phyloP scores from a whole-genome alignment of 2,888 invertebrate genomes.

The Itoplectis maculator region DNA sequence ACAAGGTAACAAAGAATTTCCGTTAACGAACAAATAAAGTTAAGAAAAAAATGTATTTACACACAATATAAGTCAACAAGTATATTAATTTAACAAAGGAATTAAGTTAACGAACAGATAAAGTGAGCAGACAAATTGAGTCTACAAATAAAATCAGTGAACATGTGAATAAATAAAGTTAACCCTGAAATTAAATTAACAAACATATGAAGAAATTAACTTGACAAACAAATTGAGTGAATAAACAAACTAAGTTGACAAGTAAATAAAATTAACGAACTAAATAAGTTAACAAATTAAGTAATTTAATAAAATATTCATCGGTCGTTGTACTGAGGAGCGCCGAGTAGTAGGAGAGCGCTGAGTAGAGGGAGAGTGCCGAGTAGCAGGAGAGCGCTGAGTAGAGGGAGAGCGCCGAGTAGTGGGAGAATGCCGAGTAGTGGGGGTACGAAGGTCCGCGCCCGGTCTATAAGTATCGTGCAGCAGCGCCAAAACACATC shows the following conservation, averaged over 20 bases:
- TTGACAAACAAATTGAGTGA: neutral
- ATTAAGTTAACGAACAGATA: neutral
- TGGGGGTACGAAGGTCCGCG: too few relatives aligned
- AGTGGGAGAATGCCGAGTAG: too few relatives aligned
- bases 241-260: neutral
- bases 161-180: neutral
- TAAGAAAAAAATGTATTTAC: neutral
- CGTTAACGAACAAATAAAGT: neutral
- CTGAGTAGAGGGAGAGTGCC: too few relatives aligned
- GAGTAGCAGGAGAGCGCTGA: too few relatives aligned
- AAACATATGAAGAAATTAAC: neutral
- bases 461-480: neutral
- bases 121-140: neutral
- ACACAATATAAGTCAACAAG: neutral
- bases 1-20: neutral
- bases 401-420: too few relatives aligned
- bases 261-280: neutral
- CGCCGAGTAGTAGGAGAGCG: too few relatives aligned
- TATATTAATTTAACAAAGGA: neutral
- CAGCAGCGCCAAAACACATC: neutral
- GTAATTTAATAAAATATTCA: neutral
- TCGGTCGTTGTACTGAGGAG: neutral
- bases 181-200: neutral
- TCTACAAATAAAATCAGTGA: neutral
- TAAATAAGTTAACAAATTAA: neutral